Evolutionary conservation across 1,140 invertebrate species (phyloP).

Genomic region (Pantala flavescens): DNA sequence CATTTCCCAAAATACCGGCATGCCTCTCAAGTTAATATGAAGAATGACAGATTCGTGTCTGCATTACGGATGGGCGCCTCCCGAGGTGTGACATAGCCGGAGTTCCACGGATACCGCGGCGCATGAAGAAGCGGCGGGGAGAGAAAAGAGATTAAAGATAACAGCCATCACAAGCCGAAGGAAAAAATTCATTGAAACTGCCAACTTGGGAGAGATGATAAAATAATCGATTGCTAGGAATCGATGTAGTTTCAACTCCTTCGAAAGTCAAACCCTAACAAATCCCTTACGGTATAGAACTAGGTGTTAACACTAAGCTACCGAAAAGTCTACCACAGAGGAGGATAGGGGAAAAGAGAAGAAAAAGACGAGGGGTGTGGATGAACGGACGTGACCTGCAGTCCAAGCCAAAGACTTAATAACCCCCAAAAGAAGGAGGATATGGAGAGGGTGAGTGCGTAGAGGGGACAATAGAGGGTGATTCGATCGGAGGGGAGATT

Average conservation of each 20-base stretch:
- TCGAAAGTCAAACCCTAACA: not conserved
- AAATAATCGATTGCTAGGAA: too few species aligned
- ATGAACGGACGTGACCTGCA: not conserved
- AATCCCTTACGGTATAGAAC: not conserved
- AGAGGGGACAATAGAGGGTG: not conserved
- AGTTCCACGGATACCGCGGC: not conserved
- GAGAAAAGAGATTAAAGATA: conserved; percentile 4
- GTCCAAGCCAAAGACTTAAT: not conserved
- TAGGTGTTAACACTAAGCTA: conserved; percentile 9
- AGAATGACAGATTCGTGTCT: not conserved
- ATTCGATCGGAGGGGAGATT: not conserved
- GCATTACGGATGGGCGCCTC: not conserved
- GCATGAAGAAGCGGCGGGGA: not conserved
- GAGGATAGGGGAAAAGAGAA: not conserved
- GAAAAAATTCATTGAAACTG: not conserved
- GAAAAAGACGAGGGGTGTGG: not conserved
- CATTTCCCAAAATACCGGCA: too few species aligned
- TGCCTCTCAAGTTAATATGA: not conserved
- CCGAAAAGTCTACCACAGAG: not conserved
- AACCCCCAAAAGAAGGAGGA: not conserved
- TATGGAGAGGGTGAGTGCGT: not conserved
- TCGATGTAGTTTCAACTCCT: too few species aligned
- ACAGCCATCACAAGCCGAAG: not conserved
- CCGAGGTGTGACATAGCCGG: not conserved
- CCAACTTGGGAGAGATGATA: too few species aligned